Conservation (phyloP, 2,797 vertebrate genomes). For the Pteronotus mesoamericanus region DNA sequence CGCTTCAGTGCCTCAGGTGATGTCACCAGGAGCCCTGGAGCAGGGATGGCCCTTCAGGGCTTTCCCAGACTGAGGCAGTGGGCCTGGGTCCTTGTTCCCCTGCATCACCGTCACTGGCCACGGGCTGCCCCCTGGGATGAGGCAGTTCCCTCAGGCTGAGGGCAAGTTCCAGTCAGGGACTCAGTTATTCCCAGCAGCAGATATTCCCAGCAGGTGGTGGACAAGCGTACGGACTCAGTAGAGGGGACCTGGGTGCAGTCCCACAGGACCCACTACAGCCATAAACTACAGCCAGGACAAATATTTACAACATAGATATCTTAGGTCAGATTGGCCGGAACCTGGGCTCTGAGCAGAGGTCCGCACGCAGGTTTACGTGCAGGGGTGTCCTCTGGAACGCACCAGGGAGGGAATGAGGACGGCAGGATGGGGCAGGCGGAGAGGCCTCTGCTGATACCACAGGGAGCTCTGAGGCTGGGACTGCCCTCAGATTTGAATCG, state of each 20-base stretch:
- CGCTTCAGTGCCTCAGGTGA: neutral
- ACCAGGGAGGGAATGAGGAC: neutral
- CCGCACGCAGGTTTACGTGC: neutral
- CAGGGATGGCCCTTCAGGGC: neutral
- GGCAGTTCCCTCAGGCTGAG: neutral
- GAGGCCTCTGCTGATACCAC: neutral
- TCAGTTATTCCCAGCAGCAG: neutral
- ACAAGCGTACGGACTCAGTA: neutral
- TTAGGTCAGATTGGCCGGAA: neutral
- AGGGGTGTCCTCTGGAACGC: neutral
- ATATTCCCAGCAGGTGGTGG: neutral
- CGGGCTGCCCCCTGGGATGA: neutral
- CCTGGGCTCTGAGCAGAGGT: neutral
- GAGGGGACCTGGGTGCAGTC: neutral
- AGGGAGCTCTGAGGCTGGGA: neutral
- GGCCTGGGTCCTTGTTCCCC: neutral
- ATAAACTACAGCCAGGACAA: neutral
- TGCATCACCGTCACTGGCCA: neutral
- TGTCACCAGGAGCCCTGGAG: neutral
- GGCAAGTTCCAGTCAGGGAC: neutral
- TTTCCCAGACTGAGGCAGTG: neutral
- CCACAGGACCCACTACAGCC: neutral
- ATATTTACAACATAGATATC: neutral
- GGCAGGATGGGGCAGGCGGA: neutral
- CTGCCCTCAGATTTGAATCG: neutral